Base-by-base conservation (phyloP, 2,113 vertebrate genomes). In the Colaptes auratus region DNA sequence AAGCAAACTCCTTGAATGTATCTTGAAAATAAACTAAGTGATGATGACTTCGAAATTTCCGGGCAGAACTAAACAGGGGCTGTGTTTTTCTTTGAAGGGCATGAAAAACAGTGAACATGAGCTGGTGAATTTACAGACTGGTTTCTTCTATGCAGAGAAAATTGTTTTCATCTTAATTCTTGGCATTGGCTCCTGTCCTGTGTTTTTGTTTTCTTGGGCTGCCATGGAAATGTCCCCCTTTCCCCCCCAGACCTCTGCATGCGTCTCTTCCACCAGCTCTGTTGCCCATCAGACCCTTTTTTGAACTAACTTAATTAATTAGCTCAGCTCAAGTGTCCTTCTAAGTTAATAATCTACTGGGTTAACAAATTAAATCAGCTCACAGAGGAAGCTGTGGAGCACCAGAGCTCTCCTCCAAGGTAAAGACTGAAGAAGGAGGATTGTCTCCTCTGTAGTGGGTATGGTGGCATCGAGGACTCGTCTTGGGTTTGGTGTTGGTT, bases 151-250 rank as follows among this genome's bases (percentile, higher is more conserved):
- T 92, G 78, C 85, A 52, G 91, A 89, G 91, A 93, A 96, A 92
- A 93, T 95, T 80, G 93, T 92, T 96, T 95, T 95, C 88, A 86
- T 91, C 85, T 82, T 79, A 46, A 27, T 89, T 88, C 92, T 93
- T 95, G 91, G 95, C 95, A 67, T 93, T 89, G 94, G 82, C 95
- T 75, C 75, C 78, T 70, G 89, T 74, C 88, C 93, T 95, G 91
- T 93, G 95, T 94, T 83, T 93, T 95, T 96, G 94, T 94, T 96
- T 88, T 89, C 89, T 74, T 64, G 53, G 86, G 92, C 94, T 95
- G 94, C 96, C 88, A 96, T 96, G 95, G 96, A 96, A 96, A 96
- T 96, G 93, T 94, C 96, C 93, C 95, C 82, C 88, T 90, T 74
- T 92, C 85, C 79, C 85, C 72, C 72, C 92, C 79, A 94, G 88